Conservation (phyloP, 2,113 vertebrate species). For the Tretioscincus oriximinensis region DNA sequence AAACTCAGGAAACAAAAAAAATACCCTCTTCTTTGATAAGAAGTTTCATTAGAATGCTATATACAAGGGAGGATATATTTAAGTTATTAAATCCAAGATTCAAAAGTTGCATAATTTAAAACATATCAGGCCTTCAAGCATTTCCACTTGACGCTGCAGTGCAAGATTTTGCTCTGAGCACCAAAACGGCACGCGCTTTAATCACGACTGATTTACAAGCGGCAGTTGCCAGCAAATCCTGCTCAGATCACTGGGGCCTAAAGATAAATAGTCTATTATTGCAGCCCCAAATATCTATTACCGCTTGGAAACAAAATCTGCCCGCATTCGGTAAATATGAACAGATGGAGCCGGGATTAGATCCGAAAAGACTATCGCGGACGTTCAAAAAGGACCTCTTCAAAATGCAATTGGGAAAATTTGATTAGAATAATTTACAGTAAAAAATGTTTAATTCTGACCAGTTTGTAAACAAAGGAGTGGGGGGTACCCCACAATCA, state of each 20-base stretch:
- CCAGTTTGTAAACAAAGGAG: neutral
- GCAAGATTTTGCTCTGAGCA: neutral
- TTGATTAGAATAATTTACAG: slow-evolving; percentile 7
- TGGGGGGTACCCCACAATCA: neutral
- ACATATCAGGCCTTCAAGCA: neutral
- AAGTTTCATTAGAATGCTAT: neutral
- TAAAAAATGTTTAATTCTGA: neutral
- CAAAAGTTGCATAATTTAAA: neutral
- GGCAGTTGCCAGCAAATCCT: neutral
- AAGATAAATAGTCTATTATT: slow-evolving; percentile 7
- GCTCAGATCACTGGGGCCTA: neutral
- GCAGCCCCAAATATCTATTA: slow-evolving; percentile 10
- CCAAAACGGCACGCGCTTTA: neutral
- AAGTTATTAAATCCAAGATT: neutral
- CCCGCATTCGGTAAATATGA: slow-evolving; percentile 9
- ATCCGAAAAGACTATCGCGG: slow-evolving; percentile 2
- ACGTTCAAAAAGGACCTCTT: neutral
- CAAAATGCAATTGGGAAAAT: slow-evolving; percentile 5
- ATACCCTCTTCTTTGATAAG: neutral
- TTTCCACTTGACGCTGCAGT: neutral
- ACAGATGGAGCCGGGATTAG: slow-evolving; percentile 22
- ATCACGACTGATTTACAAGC: slow-evolving; percentile 8
- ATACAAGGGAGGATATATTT: too few relatives aligned
- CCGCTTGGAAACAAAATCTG: slow-evolving; percentile 5
- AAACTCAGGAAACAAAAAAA: neutral